Conservation (phyloP, 1,140 invertebrate genomes). For the Lanistes nyassanus region DNA sequence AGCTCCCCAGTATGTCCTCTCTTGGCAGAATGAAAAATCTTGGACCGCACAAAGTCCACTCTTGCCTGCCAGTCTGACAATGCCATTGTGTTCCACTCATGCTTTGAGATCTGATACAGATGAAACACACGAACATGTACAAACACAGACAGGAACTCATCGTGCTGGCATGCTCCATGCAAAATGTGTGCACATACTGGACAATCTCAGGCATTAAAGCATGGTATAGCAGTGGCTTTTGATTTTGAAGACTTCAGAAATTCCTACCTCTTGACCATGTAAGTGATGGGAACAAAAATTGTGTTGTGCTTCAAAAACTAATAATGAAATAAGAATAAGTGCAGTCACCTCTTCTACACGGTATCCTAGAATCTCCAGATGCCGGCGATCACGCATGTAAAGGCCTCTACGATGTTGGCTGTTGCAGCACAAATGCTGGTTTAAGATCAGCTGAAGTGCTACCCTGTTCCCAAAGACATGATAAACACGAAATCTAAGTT, state of each 20-base stretch:
- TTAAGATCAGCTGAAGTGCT: constrained; percentile 23
- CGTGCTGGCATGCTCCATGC: too few relatives aligned
- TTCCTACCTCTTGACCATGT: neutral
- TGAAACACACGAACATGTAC: too few relatives aligned
- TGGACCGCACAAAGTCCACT: constrained; percentile 25
- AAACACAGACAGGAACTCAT: too few relatives aligned
- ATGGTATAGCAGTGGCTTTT: too few relatives aligned
- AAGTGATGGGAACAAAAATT: neutral
- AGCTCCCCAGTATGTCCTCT: neutral
- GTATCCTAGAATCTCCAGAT: constrained; percentile 40
- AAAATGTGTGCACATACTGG: too few relatives aligned
- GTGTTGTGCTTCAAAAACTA: neutral
- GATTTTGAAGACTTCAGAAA: too few relatives aligned
- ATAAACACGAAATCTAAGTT: neutral
- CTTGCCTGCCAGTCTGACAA: constrained; percentile 28
- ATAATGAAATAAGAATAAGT: too few relatives aligned
- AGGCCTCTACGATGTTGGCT: constrained; percentile 23
- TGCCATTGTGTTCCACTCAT: constrained; percentile 37
- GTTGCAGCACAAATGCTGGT: constrained; percentile 27
- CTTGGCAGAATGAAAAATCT: constrained; percentile 14
- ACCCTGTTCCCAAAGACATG: constrained; percentile 21
- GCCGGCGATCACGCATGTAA: constrained; percentile 20
- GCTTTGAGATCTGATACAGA: constrained; percentile 27
- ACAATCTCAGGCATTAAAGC: too few relatives aligned
- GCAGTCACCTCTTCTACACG: constrained; percentile 32